Percentiles rank a stretch among this genome's conserved stretches.
Conservation (phyloP, 1,140 invertebrate genomes). For the Rhynchophorus ferrugineus region DNA sequence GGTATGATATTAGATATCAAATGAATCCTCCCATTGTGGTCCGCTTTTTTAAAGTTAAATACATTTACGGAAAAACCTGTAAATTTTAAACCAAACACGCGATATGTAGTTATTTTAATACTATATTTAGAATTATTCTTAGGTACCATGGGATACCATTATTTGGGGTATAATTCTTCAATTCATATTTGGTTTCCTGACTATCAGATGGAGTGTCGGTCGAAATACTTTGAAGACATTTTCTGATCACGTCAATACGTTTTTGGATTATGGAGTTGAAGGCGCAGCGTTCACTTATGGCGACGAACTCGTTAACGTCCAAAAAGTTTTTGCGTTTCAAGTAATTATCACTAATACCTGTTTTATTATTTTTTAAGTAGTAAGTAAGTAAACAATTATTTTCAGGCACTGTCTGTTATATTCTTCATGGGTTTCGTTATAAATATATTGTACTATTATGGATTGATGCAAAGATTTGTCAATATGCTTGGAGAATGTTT, state of each 20-base stretch:
- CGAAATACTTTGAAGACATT: conserved; percentile 70
- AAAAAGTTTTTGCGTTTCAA: conserved; percentile 68
- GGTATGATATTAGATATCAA: conserved; percentile 1
- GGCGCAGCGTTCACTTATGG: conserved; percentile 86
- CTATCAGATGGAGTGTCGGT: conserved; percentile 77
- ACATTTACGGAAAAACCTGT: too few relatives aligned
- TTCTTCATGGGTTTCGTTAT: conserved; percentile 88
- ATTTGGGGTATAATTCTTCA: conserved; percentile 75
- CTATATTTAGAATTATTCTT: not conserved
- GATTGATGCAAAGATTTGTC: conserved; percentile 80
- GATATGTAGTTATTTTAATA: not conserved
- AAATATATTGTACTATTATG: conserved; percentile 80
- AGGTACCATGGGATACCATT: conserved; percentile 70
- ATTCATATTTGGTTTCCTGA: conserved; percentile 77
- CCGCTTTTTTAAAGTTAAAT: not conserved
- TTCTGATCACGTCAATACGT: conserved; percentile 69
- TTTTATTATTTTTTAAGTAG: conserved; percentile 1
- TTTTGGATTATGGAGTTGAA: conserved; percentile 67
- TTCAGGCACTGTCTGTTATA: conserved; percentile 73
- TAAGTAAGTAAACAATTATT: conserved; percentile 16
- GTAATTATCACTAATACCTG: too few relatives aligned
- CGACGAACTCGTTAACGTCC: conserved; percentile 47
- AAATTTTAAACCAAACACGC: not conserved
- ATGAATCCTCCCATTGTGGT: not conserved
- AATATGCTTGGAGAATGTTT: conserved; percentile 73